These are phyloP conservation scores for Larimichthys polyactis DNA, from an alignment of 2,113 vertebrate species.

Conservation along the genomic window DNA sequence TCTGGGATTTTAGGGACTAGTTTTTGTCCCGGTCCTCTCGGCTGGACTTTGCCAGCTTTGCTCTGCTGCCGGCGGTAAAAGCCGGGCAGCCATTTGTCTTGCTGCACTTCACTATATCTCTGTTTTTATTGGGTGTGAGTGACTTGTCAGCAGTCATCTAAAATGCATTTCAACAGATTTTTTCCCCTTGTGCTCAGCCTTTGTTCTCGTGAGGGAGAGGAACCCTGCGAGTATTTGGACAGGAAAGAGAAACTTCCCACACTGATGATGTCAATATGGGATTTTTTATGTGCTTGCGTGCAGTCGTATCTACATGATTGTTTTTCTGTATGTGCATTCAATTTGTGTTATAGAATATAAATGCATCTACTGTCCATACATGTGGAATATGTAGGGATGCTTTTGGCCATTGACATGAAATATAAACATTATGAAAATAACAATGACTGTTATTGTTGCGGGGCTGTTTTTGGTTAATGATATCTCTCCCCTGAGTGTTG, in stretches of 20 bases:
- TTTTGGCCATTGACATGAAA: not conserved
- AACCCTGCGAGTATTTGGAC: not conserved
- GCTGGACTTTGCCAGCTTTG: slow-evolving; percentile 24
- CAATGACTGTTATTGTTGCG: not conserved
- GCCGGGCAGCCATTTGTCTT: slow-evolving; percentile 54
- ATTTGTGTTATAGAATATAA: not conserved
- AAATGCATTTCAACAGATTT: slow-evolving; percentile 51
- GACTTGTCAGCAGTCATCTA: slow-evolving; percentile 65
- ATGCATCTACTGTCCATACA: not conserved
- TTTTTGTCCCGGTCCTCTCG: slow-evolving; percentile 31
- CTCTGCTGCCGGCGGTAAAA: slow-evolving; percentile 41
- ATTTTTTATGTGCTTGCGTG: not conserved
- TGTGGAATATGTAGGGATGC: not conserved
- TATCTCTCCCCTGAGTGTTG: not conserved
- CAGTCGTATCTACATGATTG: not conserved
- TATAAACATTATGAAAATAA: not conserved
- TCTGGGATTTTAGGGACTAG: slow-evolving; percentile 35
- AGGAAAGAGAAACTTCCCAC: not conserved
- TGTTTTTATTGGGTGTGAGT: slow-evolving; percentile 73
- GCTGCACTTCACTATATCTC: slow-evolving; percentile 59
- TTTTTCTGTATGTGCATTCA: not conserved
- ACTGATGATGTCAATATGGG: slow-evolving; percentile 16
- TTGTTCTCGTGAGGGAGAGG: slow-evolving; percentile 44
- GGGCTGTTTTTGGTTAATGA: no score
- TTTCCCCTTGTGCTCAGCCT: slow-evolving; percentile 26